Evolutionary conservation across 2,888 invertebrate species (phyloP).

Genomic region (Tetranychus piercei): DNA sequence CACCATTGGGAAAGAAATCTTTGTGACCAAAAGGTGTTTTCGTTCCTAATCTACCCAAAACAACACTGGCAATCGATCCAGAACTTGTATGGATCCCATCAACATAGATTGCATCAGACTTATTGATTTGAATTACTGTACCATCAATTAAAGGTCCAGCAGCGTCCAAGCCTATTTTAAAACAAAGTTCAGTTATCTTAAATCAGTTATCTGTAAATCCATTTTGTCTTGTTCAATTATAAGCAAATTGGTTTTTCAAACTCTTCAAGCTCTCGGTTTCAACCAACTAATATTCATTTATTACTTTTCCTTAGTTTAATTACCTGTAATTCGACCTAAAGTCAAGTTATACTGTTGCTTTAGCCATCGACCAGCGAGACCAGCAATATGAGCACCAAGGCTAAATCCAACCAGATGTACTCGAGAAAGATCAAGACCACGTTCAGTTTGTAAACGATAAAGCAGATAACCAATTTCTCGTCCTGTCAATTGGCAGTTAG

Average conservation of each 20-base stretch:
- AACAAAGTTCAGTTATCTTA: neutral
- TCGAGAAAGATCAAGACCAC: neutral
- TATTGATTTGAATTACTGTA: neutral
- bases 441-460: neutral
- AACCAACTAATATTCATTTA: too few species aligned
- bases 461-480: neutral
- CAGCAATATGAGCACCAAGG: conserved; percentile 9
- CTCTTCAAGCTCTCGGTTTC: too few species aligned
- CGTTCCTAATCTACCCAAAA: neutral
- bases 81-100: neutral
- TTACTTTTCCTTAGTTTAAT: neutral
- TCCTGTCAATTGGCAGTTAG: neutral
- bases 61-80: neutral
- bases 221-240: too few species aligned
- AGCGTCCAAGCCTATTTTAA: neutral
- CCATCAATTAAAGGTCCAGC: conserved; percentile 4
- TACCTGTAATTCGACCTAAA: neutral
- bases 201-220: neutral
- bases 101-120: neutral
- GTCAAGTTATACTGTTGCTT: neutral
- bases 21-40: neutral
- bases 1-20: neutral
- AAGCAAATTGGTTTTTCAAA: too few species aligned
- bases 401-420: neutral
- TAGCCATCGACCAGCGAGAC: neutral